Evolutionary conservation across 1,140 invertebrate species (phyloP).

Genomic region (Camponotus vicinus): DNA sequence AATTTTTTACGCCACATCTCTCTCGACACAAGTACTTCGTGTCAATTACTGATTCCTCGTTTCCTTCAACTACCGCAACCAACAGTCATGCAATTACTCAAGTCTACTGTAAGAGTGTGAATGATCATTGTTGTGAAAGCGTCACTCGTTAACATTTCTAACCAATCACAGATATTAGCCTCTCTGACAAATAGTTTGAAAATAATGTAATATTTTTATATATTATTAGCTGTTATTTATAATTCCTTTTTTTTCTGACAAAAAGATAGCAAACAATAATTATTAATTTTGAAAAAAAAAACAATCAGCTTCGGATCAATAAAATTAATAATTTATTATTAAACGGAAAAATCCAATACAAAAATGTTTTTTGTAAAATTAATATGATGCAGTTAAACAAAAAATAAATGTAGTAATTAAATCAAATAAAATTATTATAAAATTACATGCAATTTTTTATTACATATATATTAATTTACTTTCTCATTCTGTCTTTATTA

Average conservation of each 20-base stretch:
- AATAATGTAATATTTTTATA: not conserved
- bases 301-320: not conserved
- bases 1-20: constrained; percentile 21
- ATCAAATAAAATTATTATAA: not conserved
- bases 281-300: not conserved
- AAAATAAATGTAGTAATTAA: not conserved
- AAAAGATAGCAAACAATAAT: not conserved
- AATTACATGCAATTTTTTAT: not conserved
- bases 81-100: constrained; percentile 31
- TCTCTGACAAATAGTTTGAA: not conserved
- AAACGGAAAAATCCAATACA: not conserved
- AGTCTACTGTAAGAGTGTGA: constrained; percentile 17
- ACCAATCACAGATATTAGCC: not conserved
- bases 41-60: constrained; percentile 50
- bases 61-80: constrained; percentile 19
- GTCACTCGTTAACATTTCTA: constrained; percentile 30
- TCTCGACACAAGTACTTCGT: constrained; percentile 18
- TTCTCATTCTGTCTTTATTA: not conserved
- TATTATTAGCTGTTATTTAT: too few relatives aligned
- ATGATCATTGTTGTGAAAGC: constrained; percentile 41
- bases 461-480: not conserved
- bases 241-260: not conserved
- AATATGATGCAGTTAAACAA: not conserved
- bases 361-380: not conserved
- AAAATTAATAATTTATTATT: constrained; percentile 10